Evolutionary conservation across 2,797 vertebrate genomes (phyloP), one percentile per base, ranked within the genome.

Genomic region (Myotis findleyi): DNA sequence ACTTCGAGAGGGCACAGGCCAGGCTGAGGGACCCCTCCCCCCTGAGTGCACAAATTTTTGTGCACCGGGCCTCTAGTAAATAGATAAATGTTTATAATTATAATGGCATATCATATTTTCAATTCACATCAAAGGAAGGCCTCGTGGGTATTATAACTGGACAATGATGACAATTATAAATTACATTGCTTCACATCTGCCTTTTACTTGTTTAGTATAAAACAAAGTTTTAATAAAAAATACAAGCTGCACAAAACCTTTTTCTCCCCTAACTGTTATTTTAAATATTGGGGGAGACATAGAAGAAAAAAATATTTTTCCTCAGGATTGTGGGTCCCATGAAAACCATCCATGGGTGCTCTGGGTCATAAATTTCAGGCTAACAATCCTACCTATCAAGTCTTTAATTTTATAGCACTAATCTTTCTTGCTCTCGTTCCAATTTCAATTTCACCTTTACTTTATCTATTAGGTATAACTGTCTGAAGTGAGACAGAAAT

Each of bases 391-490:
- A 30, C 13, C 21, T 38, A 30, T 41, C 4, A 25, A 79, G 18
- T 75, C 25, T 80, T 69, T 51, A 75, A 86, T 86, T 57, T 77
- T 27, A 25, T 6, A 41, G 38, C 64, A 51, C n/a, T 64, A 80
- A 53, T 49, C 27, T 38, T 18, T 33, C 16, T 75, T 6, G 36
- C 7, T 38, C 92, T 41, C 0, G 23, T 51, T 21, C 5, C 75
- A 47, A 33, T 73, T 88, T 89, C 90, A 89, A 18, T 57, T 66
- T 97, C 93, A 64, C 44, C 25, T 69, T 51, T 49, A 33, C 33
- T 68, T 71, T 51, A 33, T 27, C 3, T 84, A 36, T 81, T 85
- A 69, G 76, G 38, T 20, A 21, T 38, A 72, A 76, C 33, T 62
- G 23, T 92, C 44, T 80, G 57, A 75, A 79, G n/a, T 75, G 76